Evolutionary conservation across 2,113 vertebrate species (phyloP).

Genomic region (Mus spicilegus): DNA sequence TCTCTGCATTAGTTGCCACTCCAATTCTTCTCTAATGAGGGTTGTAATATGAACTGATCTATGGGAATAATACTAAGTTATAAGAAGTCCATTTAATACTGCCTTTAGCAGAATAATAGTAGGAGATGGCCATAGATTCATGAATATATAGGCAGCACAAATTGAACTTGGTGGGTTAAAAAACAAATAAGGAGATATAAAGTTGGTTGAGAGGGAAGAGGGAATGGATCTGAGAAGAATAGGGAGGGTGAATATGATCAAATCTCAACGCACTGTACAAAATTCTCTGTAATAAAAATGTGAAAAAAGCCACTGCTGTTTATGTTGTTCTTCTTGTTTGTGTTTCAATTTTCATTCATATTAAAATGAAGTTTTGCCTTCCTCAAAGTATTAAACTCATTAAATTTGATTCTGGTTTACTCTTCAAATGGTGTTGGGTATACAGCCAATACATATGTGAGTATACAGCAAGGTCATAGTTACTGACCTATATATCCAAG

Average conservation of each 20-base stretch:
- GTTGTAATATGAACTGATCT: background rate
- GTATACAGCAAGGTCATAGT: background rate
- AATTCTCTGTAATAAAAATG: background rate
- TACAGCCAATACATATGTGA: background rate
- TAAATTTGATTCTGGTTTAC: background rate
- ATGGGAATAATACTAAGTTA: background rate
- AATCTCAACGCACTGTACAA: background rate
- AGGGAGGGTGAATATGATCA: background rate
- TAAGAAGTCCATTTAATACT: background rate
- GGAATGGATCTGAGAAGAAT: background rate
- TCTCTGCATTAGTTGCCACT: background rate
- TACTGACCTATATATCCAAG: background rate
- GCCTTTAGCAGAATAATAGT: background rate
- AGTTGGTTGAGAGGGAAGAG: background rate
- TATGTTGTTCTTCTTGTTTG: background rate
- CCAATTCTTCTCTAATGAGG: too few relatives aligned
- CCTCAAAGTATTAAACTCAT: conserved; percentile 4
- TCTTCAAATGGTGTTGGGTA: background rate
- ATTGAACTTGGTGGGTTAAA: background rate
- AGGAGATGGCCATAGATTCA: background rate
- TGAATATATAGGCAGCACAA: background rate
- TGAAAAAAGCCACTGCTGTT: background rate
- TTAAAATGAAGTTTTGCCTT: background rate
- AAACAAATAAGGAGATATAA: background rate
- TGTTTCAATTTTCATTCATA: background rate